Percentiles rank a stretch among this genome's conserved stretches.
Conservation (phyloP, 2,888 invertebrate genomes). For the Tetheella fluctuosa region DNA sequence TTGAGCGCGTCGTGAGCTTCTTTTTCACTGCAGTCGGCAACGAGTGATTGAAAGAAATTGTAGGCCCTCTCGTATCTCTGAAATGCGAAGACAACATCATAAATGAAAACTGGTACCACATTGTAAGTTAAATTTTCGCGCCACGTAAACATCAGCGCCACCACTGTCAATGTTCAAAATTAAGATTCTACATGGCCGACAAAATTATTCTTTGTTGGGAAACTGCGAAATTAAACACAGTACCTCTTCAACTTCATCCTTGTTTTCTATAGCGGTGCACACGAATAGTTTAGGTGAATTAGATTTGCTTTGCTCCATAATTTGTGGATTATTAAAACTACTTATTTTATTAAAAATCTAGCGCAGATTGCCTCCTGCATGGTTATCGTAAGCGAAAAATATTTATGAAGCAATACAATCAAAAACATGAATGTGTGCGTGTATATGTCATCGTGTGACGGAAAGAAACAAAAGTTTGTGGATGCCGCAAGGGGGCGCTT, state of each 20-base stretch:
- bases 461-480: constrained; percentile 39
- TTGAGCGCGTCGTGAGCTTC: constrained; percentile 97
- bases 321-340: constrained; percentile 76
- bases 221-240: constrained; percentile 78
- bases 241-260: constrained; percentile 96
- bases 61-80: constrained; percentile 96
- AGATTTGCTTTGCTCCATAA: constrained; percentile 85
- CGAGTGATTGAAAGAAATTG: constrained; percentile 89
- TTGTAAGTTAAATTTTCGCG: constrained; percentile 72
- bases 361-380: constrained; percentile 85
- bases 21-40: constrained; percentile 94
- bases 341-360: constrained; percentile 84
- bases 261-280: constrained; percentile 92
- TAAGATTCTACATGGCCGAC: constrained; percentile 80
- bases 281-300: constrained; percentile 90
- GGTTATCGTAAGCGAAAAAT: constrained; percentile 85
- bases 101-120: constrained; percentile 30
- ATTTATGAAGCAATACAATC: constrained; percentile 81
- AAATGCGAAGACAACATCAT: constrained; percentile 58
- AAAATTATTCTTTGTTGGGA: constrained; percentile 79
- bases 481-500: constrained; percentile 52
- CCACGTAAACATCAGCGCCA: constrained; percentile 71
- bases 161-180: constrained; percentile 74
- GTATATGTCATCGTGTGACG: constrained; percentile 45
- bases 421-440: constrained; percentile 73